These are phyloP conservation scores for Nibea coibor DNA, from an alignment of 2,113 vertebrate genomes.

Conservation along the genomic window DNA sequence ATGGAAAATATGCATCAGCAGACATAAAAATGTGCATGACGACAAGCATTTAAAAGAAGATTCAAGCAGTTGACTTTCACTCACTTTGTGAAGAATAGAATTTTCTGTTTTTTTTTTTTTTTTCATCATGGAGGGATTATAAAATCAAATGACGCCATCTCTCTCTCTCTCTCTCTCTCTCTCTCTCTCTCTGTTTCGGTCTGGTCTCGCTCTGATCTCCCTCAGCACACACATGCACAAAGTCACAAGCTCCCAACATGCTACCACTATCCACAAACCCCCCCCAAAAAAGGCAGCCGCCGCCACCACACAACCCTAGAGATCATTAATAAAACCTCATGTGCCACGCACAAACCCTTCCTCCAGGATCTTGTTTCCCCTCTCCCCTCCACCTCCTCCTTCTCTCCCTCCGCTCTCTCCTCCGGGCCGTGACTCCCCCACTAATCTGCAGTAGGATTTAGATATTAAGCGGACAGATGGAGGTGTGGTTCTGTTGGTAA, in stretches of 20 bases:
- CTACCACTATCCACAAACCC: constrained; percentile 30
- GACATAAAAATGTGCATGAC: background rate
- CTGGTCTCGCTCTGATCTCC: background rate
- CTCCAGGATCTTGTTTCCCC: constrained; percentile 55
- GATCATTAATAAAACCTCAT: constrained; percentile 64
- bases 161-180: background rate
- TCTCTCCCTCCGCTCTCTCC: too few relatives aligned
- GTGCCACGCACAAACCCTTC: constrained; percentile 47
- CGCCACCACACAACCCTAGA: constrained; percentile 40
- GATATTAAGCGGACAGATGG: constrained; percentile 72
- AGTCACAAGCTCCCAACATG: constrained; percentile 29
- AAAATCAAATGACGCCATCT: background rate
- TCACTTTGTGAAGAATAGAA: background rate
- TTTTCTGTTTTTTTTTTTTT: constrained; percentile 3
- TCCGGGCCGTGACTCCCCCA: background rate
- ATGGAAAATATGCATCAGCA: background rate
- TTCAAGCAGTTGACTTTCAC: background rate
- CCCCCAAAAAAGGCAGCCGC: constrained; percentile 12
- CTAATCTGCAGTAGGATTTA: constrained; percentile 72
- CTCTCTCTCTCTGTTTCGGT: background rate
- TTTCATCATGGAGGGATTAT: background rate
- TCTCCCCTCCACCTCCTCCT: background rate
- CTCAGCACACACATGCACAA: constrained; percentile 15
- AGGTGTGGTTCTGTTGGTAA: constrained; percentile 75
- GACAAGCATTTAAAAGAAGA: background rate